Percentiles rank a stretch among this genome's conserved stretches.
Conservation (phyloP, 2,797 vertebrate genomes). For the Masticophis lateralis region DNA sequence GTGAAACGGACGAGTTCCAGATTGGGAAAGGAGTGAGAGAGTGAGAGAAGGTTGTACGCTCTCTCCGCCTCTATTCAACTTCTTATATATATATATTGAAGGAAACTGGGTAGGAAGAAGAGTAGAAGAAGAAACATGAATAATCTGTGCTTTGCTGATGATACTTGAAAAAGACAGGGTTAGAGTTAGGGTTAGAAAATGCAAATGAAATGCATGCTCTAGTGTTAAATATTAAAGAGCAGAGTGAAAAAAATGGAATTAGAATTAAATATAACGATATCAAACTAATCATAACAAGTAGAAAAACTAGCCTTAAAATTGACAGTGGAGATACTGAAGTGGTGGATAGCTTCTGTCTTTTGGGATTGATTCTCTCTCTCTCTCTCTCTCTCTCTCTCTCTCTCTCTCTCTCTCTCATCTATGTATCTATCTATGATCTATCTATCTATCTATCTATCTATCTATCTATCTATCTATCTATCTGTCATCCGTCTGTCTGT, state of each 20-base stretch:
- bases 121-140: neutral
- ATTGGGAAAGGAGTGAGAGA: neutral
- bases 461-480: too few relatives aligned
- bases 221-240: neutral
- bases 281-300: neutral
- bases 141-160: neutral
- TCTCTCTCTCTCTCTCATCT: too few relatives aligned
- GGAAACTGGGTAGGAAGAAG: neutral
- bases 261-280: neutral
- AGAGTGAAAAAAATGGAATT: neutral
- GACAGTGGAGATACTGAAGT: neutral
- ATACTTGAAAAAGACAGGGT: neutral
- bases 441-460: too few relatives aligned
- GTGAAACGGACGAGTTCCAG: neutral
- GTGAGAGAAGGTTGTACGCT: neutral
- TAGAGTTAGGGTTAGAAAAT: neutral
- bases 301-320: neutral
- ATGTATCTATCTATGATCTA: too few relatives aligned
- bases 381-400: too few relatives aligned
- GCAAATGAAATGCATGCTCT: neutral
- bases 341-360: neutral
- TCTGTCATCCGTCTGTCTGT: too few relatives aligned
- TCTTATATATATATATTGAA: neutral
- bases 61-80: neutral
- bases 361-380: too few relatives aligned